Conservation (phyloP, 1,140 invertebrate species). For the Aphelenchoides besseyi region DNA sequence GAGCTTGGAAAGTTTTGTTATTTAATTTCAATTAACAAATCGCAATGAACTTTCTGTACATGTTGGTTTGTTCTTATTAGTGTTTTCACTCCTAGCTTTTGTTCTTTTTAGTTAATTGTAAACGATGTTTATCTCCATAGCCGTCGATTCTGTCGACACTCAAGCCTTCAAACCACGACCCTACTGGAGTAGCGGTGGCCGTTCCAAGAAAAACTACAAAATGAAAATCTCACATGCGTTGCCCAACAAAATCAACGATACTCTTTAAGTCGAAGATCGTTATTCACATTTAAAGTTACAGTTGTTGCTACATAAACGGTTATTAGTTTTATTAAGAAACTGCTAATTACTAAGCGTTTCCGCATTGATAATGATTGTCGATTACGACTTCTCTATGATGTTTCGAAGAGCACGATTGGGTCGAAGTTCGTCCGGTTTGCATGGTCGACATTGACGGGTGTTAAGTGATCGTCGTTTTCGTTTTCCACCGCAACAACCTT, state of each 20-base stretch:
- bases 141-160: background rate
- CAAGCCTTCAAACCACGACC: background rate
- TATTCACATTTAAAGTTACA: background rate
- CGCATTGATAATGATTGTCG: too few species aligned
- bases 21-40: too few species aligned
- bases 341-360: too few species aligned
- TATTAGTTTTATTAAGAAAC: background rate
- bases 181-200: background rate
- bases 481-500: background rate
- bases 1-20: background rate
- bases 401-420: background rate
- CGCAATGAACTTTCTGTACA: background rate
- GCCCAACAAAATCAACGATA: background rate
- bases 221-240: background rate
- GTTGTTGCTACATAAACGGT: background rate
- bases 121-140: background rate
- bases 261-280: background rate
- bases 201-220: background rate
- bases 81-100: background rate
- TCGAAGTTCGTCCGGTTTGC: background rate
- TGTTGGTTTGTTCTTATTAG: background rate
- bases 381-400: background rate
- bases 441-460: background rate
- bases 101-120: background rate
- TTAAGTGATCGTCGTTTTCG: background rate